Evolutionary conservation across 2,888 invertebrate species (phyloP).

Genomic region (Mythimna loreyi): DNA sequence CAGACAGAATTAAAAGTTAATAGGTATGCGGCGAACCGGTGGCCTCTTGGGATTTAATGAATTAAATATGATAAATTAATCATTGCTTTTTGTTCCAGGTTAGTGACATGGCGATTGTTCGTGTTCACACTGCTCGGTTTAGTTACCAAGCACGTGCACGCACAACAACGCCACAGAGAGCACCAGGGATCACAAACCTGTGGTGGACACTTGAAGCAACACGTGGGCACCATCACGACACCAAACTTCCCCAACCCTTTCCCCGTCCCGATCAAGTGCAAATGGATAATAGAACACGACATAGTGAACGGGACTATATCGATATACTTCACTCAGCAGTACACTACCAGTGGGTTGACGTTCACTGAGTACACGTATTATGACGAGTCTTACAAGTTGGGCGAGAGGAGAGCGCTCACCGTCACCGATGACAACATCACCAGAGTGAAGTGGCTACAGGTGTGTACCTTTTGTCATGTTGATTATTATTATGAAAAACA

Average conservation of each 20-base stretch:
- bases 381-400: conserved; percentile 4
- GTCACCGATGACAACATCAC: not conserved
- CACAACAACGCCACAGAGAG: not conserved
- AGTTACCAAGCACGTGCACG: not conserved
- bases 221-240: not conserved
- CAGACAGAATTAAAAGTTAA: too few species aligned
- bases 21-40: too few species aligned
- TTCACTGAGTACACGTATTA: conserved; percentile 1
- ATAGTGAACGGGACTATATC: conserved; percentile 1
- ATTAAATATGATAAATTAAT: not conserved
- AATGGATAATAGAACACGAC: conserved; percentile 8
- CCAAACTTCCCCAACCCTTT: not conserved
- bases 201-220: not conserved
- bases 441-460: not conserved
- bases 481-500: not conserved
- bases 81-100: not conserved
- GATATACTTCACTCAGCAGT: conserved; percentile 1
- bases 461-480: not conserved
- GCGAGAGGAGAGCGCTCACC: conserved; percentile 1
- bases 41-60: too few species aligned
- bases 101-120: not conserved
- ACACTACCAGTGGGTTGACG: conserved; percentile 4
- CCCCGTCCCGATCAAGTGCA: not conserved
- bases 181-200: not conserved
- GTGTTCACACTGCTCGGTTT: not conserved